These are phyloP conservation scores for Catharus bicknelli DNA, from an alignment of 2,113 vertebrate genomes.

Conservation along the genomic window DNA sequence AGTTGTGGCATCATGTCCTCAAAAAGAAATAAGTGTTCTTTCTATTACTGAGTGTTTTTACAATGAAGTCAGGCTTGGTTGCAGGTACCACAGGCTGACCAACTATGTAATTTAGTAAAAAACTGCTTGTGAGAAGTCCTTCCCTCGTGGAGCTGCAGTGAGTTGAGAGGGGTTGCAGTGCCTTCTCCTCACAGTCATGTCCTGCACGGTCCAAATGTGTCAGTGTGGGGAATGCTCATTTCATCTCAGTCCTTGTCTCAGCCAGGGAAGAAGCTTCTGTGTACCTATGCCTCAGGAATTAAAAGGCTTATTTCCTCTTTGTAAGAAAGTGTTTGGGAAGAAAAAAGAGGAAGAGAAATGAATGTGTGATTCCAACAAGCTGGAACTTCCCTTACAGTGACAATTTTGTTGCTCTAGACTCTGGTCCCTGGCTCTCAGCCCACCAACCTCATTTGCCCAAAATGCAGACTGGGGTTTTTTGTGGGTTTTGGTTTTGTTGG, in stretches of 20 bases:
- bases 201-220: not conserved
- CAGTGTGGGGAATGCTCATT: not conserved
- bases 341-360: not conserved
- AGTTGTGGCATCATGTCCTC: not conserved
- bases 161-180: not conserved
- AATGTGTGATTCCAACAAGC: not conserved
- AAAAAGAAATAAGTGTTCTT: not conserved
- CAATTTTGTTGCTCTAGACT: not conserved
- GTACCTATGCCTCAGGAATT: not conserved
- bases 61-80: not conserved
- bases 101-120: not conserved
- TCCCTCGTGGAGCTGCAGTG: not conserved
- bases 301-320: not conserved
- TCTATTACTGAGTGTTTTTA: not conserved
- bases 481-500: not conserved
- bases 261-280: not conserved
- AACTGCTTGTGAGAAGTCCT: not conserved
- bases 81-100: not conserved
- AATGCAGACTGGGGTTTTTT: not conserved
- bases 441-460: not conserved
- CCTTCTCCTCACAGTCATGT: rapidly evolving
- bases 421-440: not conserved
- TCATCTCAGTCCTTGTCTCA: not conserved
- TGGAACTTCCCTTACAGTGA: not conserved
- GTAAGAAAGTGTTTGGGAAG: not conserved